A percentile compares a stretch with the other conserved stretches of the same genome.
phyloP scores from a whole-genome alignment of 2,113 vertebrate genomes.

The Laticauda colubrina region DNA sequence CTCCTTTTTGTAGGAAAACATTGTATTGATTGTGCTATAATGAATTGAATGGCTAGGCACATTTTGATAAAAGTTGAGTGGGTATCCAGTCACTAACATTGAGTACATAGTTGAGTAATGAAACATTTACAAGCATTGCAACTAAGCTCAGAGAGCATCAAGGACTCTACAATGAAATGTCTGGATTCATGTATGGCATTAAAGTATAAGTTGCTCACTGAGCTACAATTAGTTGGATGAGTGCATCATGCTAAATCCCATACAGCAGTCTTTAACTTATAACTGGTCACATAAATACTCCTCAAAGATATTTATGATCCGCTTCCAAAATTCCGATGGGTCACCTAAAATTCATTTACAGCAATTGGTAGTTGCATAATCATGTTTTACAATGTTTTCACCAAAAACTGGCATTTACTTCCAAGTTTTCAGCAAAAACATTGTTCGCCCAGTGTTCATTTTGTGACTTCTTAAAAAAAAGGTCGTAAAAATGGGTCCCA shows the following conservation, averaged over 20 bases:
- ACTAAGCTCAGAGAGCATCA: not conserved
- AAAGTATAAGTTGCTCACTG: not conserved
- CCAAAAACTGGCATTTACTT: not conserved
- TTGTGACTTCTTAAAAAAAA: not conserved
- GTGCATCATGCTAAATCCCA: not conserved
- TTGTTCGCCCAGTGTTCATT: not conserved
- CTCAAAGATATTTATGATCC: not conserved
- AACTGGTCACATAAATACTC: not conserved
- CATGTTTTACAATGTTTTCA: not conserved
- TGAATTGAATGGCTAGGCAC: not conserved
- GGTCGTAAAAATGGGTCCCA: not conserved
- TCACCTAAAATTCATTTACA: not conserved
- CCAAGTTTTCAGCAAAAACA: not conserved
- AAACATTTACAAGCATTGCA: not conserved
- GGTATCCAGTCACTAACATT: not conserved
- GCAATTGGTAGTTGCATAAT: not conserved
- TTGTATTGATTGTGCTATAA: not conserved
- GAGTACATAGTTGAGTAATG: not conserved
- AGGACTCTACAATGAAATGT: not conserved
- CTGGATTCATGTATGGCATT: not conserved
- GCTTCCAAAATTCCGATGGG: not conserved
- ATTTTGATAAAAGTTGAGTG: not conserved
- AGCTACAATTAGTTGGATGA: not conserved
- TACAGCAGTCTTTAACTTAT: not conserved
- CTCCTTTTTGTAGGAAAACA: not conserved